These are phyloP conservation scores for Pristionchus exspectatus DNA, from an alignment of 2,888 invertebrate genomes.

Conservation along the genomic window DNA sequence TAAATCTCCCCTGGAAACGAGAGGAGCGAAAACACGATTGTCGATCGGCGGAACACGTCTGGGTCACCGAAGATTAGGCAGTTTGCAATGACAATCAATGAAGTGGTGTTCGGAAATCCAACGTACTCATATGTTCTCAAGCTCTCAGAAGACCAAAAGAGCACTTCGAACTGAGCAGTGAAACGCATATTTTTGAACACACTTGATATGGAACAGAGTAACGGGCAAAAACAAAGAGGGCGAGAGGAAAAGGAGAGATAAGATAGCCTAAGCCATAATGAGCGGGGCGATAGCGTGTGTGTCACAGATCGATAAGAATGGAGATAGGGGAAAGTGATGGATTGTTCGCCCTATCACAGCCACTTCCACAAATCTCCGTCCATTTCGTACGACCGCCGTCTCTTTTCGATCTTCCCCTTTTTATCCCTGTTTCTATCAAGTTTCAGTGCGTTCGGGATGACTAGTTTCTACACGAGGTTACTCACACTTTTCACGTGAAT, in stretches of 20 bases:
- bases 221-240: neutral
- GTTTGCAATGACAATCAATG: neutral
- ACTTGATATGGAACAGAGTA: neutral
- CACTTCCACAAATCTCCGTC: neutral
- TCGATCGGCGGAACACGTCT: neutral
- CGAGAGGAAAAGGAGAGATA: neutral
- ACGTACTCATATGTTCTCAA: too few relatives aligned
- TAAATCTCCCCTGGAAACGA: neutral
- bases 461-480: neutral
- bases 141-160: neutral
- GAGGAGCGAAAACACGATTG: neutral
- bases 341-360: constrained; percentile 29
- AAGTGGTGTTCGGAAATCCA: neutral
- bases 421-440: neutral
- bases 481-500: neutral
- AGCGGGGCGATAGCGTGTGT: constrained; percentile 1
- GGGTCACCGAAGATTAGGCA: neutral
- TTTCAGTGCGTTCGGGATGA: neutral
- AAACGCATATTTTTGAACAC: neutral
- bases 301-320: constrained; percentile 1
- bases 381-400: neutral
- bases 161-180: neutral
- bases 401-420: neutral
- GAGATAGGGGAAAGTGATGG: constrained; percentile 30
- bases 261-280: neutral